Base-by-base conservation (phyloP, 2,113 vertebrate genomes). In the Cairina moschata region DNA sequence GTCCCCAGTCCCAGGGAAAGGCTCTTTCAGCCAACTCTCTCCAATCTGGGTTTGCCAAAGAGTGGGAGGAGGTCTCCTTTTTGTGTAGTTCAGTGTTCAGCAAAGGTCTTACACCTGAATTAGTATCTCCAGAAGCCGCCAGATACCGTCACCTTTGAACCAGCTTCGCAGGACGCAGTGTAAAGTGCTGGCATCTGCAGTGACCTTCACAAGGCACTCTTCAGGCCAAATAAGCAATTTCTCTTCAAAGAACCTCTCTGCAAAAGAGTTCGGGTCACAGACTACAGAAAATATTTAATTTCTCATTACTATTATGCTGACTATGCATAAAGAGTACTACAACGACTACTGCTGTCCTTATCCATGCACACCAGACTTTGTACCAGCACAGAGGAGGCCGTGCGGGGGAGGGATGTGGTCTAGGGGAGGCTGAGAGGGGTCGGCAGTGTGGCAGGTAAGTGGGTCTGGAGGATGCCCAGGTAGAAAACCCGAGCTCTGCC, bases 191-290 rank as follows among this genome's bases (percentile, higher is more conserved):
- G 62, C 90, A 81, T 90, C 86, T 81, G 31, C 12, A 91, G 25
- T 71, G 75, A 72, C 32, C 44, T 86, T 81, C 29, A 55, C 73
- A 88, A 88, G 62, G 74, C 80, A 81, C 40, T 86, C 46, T 75
- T 86, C 86, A 78, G 65, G 83, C 88, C 95, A 96, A 95, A 97
- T 95, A 93, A 92, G 91, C 83, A 95, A 92, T 84, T 95, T 84
- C 29, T 95, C 91, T 90, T 73, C 83, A 77, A 80, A 83, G 44
- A 88, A 90, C 76, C 58, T 67, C 72, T 95, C 80, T 54, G 69
- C 56, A 48, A 86, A 95, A 95, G 91, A 95, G 94, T 93, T 88
- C 52, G 52, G 86, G 92, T 90, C 90, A 86, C 74, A 75, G 54
- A 86, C 80, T 90, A 93, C 50, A 93, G 80, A 90, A 93, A 91